Percentiles rank a stretch among this genome's conserved stretches.
Evolutionary conservation across 2,888 invertebrate genomes (phyloP).

Genomic region (Mythimna pallens): DNA sequence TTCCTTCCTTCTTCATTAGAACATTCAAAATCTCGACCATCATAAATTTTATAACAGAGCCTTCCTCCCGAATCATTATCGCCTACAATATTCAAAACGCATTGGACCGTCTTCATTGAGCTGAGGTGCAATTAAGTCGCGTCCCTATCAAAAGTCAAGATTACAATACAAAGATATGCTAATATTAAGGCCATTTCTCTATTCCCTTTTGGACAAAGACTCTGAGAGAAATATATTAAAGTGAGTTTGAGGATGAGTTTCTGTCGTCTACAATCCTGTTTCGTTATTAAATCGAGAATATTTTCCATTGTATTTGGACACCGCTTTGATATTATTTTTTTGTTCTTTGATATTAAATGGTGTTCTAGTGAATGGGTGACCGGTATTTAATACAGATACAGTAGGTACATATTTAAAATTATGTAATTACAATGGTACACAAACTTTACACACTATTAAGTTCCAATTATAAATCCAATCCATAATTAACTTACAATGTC

Average conservation of each 20-base stretch:
- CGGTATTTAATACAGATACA: too few relatives aligned
- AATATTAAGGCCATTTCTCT: conserved; percentile 53
- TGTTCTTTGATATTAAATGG: neutral
- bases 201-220: conserved; percentile 53
- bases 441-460: too few relatives aligned
- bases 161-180: conserved; percentile 59
- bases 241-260: conserved; percentile 13
- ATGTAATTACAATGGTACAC: neutral
- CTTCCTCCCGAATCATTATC: neutral
- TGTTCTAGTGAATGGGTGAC: too few relatives aligned
- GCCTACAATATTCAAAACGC: conserved; percentile 37
- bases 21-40: conserved; percentile 8
- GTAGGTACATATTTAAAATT: too few relatives aligned
- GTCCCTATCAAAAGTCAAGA: conserved; percentile 41
- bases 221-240: conserved; percentile 33
- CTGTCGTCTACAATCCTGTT: conserved; percentile 22
- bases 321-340: neutral
- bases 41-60: conserved; percentile 1
- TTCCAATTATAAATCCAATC: too few relatives aligned
- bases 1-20: neutral
- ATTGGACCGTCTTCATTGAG: conserved; percentile 34
- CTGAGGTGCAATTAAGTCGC: conserved; percentile 39
- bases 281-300: conserved; percentile 18
- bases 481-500: too few relatives aligned
- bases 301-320: conserved; percentile 8